Conservation (phyloP, 2,797 vertebrate genomes). For the Syndactyla subalaris region DNA sequence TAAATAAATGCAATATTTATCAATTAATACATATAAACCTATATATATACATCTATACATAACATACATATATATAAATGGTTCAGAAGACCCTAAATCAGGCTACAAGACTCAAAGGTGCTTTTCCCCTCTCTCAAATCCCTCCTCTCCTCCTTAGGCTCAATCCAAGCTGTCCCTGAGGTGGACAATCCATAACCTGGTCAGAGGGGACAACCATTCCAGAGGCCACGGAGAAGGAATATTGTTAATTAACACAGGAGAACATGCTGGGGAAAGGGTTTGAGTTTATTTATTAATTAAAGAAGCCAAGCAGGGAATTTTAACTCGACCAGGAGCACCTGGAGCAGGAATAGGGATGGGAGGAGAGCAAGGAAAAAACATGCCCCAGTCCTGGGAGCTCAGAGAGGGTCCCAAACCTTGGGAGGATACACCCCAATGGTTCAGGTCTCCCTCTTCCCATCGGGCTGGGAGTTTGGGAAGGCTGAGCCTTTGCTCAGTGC, state of each 20-base stretch:
- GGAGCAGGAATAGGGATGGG: not conserved
- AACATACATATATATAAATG: not conserved
- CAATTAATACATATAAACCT: not conserved
- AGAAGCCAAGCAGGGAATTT: conserved; percentile 15
- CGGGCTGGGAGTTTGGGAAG: not conserved
- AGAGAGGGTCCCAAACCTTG: not conserved
- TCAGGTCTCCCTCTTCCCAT: not conserved
- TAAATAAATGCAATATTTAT: not conserved
- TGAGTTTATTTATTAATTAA: conserved; percentile 31
- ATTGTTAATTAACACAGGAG: conserved; percentile 23
- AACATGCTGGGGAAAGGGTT: not conserved
- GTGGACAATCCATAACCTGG: not conserved
- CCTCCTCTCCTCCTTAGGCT: not conserved
- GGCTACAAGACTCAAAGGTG: not conserved
- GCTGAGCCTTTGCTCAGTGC: not conserved
- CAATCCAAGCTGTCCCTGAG: not conserved
- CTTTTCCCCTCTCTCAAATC: not conserved
- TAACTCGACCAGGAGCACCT: fast-evolving
- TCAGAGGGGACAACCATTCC: not conserved
- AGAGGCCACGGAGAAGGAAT: not conserved
- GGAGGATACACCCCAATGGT: fast-evolving
- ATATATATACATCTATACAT: too few relatives aligned
- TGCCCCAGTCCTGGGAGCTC: not conserved
- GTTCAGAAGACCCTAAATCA: not conserved
- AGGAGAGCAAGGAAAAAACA: not conserved